Evolutionary conservation across 2,797 vertebrate genomes (phyloP).

Genomic region (Hippoglossus hippoglossus): DNA sequence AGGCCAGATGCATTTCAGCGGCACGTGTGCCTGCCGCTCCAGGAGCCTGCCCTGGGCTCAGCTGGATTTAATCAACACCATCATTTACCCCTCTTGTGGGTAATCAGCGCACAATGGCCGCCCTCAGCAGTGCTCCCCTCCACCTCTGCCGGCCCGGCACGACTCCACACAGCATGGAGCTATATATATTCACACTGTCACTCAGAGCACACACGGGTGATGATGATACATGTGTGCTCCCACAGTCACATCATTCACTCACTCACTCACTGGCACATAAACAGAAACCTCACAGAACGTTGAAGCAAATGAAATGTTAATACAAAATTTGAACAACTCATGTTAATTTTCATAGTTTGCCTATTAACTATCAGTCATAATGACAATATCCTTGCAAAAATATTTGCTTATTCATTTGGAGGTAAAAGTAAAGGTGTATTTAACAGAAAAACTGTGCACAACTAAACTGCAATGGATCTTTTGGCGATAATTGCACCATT

Average conservation of each 20-base stretch:
- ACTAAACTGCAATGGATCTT: too few species aligned
- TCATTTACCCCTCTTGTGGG: constrained; percentile 54
- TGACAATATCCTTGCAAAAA: neutral
- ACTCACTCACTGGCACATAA: neutral
- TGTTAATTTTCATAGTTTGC: neutral
- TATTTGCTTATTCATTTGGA: neutral
- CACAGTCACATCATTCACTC: constrained; percentile 2
- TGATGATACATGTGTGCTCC: constrained; percentile 1
- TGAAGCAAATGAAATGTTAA: neutral
- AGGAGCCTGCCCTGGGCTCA: constrained; percentile 63
- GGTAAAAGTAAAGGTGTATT: neutral
- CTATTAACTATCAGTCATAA: neutral
- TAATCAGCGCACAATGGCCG: constrained; percentile 71
- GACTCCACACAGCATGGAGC: constrained; percentile 41
- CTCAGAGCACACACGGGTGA: constrained; percentile 25
- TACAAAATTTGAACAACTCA: fast-evolving
- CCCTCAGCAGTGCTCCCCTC: constrained; percentile 50
- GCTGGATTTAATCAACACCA: constrained; percentile 80
- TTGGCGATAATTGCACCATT: too few species aligned
- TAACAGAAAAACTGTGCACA: too few species aligned
- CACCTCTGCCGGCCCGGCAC: constrained; percentile 30
- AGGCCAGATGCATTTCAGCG: constrained; percentile 63
- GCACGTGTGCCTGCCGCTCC: constrained; percentile 38
- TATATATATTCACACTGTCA: constrained; percentile 47
- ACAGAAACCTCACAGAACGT: neutral